These are phyloP conservation scores for Drosophila ironensis DNA, from an alignment of 1,140 invertebrate genomes.

Conservation along the genomic window DNA sequence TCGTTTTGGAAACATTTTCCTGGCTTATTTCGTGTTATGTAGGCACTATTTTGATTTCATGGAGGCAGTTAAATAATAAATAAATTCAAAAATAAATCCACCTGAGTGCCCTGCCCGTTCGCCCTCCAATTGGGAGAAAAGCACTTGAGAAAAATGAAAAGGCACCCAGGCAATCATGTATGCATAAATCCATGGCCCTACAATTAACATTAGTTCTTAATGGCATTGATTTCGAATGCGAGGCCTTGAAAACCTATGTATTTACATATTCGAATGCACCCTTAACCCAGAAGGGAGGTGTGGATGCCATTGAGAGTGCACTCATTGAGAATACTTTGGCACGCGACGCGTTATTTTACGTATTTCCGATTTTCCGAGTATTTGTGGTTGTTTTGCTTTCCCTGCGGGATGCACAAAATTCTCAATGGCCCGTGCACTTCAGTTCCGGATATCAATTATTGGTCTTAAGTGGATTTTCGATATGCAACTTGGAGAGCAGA, in stretches of 20 bases:
- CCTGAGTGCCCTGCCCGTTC: too few species aligned
- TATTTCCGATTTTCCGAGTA: background rate
- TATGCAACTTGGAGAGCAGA: background rate
- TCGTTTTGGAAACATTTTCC: too few species aligned
- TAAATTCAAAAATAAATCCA: too few species aligned
- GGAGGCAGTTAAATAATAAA: too few species aligned
- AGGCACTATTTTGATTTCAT: too few species aligned
- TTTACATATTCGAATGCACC: constrained; percentile 9
- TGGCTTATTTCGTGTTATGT: too few species aligned
- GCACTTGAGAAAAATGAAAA: constrained; percentile 3
- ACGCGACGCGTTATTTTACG: constrained; percentile 17
- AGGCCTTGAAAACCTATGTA: constrained; percentile 2
- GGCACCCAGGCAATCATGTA: background rate
- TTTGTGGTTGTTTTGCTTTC: constrained; percentile 10
- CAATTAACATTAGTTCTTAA: constrained; percentile 20
- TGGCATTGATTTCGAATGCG: constrained; percentile 15
- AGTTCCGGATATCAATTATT: constrained; percentile 64
- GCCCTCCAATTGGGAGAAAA: background rate
- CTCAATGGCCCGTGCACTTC: constrained; percentile 21
- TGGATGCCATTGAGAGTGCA: constrained; percentile 26
- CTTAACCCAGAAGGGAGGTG: constrained; percentile 15
- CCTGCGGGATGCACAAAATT: constrained; percentile 5
- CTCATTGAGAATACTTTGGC: constrained; percentile 32
- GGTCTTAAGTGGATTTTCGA: constrained; percentile 39
- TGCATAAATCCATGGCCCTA: background rate